Evolutionary conservation across 2,797 vertebrate species (phyloP), one percentile per base, ranked within the genome.

Genomic region (Epinephelus awoara): DNA sequence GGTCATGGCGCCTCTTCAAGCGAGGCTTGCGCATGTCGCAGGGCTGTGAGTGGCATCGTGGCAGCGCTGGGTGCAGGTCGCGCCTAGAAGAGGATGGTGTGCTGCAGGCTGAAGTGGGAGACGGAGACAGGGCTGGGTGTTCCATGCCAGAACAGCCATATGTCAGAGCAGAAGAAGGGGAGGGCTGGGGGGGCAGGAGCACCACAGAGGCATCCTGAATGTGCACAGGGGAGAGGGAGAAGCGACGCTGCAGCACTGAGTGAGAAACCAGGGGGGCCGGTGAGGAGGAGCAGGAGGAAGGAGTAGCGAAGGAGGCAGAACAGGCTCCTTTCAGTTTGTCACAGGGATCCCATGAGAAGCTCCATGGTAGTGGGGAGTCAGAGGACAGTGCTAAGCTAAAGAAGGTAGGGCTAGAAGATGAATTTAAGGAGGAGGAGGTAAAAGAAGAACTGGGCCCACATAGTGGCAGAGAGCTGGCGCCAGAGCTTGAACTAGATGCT

Each of bases 21-120:
- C 95, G 95, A 80, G 96, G 96, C 86, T 96, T 97, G 40, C 96
- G 96, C 93, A 98, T 95, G 84, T 98, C 97, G 69, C 97, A 98
- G 77, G 97, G 97, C 88, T 98, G 97, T 1, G 97, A 98, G 88
- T 97, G 97, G 93, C 97, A 98, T 71, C 97, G 95, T 10, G 97
- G 97, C 83, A 98, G 93, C 61, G 96, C 92, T 71, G 95, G 94
- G 70, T 95, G 93, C 77, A 95, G 93, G 89, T 93, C 89, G 17
- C 96, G 96, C 69, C 95, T 95, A 19, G 91, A 94, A 13, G 96
- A 97, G 58, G 95, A 96, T 2, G 96, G 95, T 23, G 96, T 97
- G 80, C 96, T 97, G 93, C 96, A 95, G 75, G 96, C 94, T 56
- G 97, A 98, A 11, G 96, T 96, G 69, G 97, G 94, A 75, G 94